A percentile compares a stretch with the other conserved stretches of the same genome.
These are phyloP conservation scores for Eilema caniola DNA, from an alignment of 2,888 invertebrate genomes.

Conservation along the genomic window DNA sequence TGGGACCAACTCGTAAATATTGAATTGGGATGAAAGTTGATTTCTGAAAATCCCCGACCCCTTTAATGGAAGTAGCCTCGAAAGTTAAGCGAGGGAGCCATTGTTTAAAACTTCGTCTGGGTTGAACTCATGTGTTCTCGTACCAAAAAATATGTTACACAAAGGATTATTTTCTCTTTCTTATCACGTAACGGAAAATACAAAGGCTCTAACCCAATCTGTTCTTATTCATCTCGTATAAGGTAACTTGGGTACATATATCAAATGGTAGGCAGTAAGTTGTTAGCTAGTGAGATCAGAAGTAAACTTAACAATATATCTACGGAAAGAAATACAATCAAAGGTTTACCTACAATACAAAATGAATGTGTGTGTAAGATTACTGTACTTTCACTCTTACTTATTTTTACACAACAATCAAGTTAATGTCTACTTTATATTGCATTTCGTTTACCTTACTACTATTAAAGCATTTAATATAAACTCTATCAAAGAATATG, in stretches of 20 bases:
- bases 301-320: not conserved
- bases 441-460: too few relatives aligned
- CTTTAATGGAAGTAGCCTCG: slow-evolving; percentile 15
- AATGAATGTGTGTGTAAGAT: not conserved
- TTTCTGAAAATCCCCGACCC: slow-evolving; percentile 7
- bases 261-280: not conserved
- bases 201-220: slow-evolving; percentile 6
- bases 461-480: too few relatives aligned
- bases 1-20: slow-evolving; percentile 1
- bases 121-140: slow-evolving; percentile 12
- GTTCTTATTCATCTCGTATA: not conserved
- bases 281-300: not conserved
- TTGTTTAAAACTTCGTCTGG: slow-evolving; percentile 19
- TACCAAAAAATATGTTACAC: slow-evolving; percentile 11
- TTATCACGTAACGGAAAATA: not conserved
- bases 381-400: too few relatives aligned
- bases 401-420: too few relatives aligned
- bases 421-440: too few relatives aligned
- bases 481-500: too few relatives aligned
- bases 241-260: not conserved
- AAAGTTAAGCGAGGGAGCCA: slow-evolving; percentile 18
- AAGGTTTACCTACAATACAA: not conserved
- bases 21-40: slow-evolving; percentile 7
- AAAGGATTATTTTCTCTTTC: slow-evolving; percentile 6
- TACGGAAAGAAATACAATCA: not conserved